Percentiles rank a stretch among this genome's conserved stretches.
Conservation (phyloP, 1,140 invertebrate genomes). For the Aphaenogaster rudis region DNA sequence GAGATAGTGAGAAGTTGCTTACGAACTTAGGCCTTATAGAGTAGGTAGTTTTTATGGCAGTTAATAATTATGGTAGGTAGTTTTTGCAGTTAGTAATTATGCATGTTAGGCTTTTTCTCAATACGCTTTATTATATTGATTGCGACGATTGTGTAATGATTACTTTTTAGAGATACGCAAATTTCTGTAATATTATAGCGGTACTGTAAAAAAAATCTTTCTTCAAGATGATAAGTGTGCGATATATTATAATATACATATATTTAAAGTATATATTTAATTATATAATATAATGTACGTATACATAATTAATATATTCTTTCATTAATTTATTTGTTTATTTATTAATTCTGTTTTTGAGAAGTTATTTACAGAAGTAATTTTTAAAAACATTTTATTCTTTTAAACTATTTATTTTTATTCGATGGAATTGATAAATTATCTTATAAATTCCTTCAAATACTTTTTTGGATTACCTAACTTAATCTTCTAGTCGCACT, state of each 20-base stretch:
- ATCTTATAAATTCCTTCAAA: not conserved
- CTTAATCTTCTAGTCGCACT: slow-evolving; percentile 6
- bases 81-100: slow-evolving; percentile 15
- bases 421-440: not conserved
- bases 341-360: not conserved
- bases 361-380: not conserved
- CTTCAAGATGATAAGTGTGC: not conserved
- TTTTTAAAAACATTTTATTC: slow-evolving; percentile 1
- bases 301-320: not conserved
- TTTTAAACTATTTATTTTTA: not conserved
- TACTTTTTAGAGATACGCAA: not conserved
- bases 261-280: slow-evolving; percentile 1
- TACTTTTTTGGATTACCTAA: not conserved
- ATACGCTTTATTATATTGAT: slow-evolving; percentile 24
- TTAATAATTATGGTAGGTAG: slow-evolving; percentile 42
- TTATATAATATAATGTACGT: not conserved
- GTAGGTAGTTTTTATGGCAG: slow-evolving; percentile 30
- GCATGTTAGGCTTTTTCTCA: slow-evolving; percentile 16
- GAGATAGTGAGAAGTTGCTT: slow-evolving; percentile 21
- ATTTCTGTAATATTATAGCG: slow-evolving; percentile 22
- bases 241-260: not conserved
- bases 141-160: not conserved
- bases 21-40: slow-evolving; percentile 29
- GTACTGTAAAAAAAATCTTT: not conserved
- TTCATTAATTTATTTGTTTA: not conserved